Evolutionary conservation across 2,113 vertebrate genomes (phyloP).

Genomic region (Neolamprologus variostigma): DNA sequence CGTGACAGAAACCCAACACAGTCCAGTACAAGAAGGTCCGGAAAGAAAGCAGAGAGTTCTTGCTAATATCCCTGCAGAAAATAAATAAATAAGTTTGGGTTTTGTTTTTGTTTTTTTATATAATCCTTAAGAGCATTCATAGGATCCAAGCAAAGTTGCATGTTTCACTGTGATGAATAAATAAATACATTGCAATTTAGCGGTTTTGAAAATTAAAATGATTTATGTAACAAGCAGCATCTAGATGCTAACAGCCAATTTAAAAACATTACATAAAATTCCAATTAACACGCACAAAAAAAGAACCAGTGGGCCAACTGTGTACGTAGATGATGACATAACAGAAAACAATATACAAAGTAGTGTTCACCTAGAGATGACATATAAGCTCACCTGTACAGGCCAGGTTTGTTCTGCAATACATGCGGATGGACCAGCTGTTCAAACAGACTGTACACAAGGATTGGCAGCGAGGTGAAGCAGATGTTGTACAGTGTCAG

Average conservation of each 20-base stretch:
- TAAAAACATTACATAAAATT: not conserved
- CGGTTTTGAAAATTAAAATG: not conserved
- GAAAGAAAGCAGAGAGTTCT: slow-evolving; percentile 86
- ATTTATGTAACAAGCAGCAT: not conserved
- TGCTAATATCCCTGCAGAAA: slow-evolving; percentile 89
- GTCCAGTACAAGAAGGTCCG: slow-evolving; percentile 97
- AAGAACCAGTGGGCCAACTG: not conserved
- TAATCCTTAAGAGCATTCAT: not conserved
- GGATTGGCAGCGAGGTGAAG: slow-evolving; percentile 98
- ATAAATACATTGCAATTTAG: not conserved
- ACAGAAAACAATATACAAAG: not conserved
- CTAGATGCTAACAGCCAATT: not conserved
- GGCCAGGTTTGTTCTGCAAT: slow-evolving; percentile 86
- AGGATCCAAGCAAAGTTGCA: not conserved
- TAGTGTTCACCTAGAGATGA: not conserved
- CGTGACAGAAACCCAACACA: slow-evolving; percentile 89
- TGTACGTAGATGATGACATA: not conserved
- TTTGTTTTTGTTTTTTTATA: not conserved
- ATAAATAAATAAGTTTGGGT: not conserved
- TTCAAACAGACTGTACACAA: slow-evolving; percentile 97
- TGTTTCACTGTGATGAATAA: not conserved
- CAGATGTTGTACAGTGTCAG: slow-evolving; percentile 99
- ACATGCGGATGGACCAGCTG: slow-evolving; percentile 93
- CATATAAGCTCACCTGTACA: slow-evolving; percentile 80
- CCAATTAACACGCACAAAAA: not conserved